These are phyloP conservation scores for Netelia fuscicornis DNA, from an alignment of 2,888 invertebrate species.

Conservation along the genomic window DNA sequence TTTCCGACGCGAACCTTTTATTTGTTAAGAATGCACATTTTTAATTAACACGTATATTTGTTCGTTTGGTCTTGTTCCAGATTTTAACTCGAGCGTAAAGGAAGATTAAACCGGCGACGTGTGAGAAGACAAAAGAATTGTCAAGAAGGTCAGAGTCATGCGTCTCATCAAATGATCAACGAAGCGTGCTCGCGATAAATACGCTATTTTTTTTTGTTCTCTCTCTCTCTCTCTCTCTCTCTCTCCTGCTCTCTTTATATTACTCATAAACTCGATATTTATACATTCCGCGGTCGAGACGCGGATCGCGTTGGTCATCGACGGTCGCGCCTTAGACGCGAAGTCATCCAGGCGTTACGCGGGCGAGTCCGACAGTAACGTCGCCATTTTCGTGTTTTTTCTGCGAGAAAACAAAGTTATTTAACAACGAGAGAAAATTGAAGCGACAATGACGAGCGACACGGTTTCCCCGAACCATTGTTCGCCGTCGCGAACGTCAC, in stretches of 20 bases:
- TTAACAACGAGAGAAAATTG: background rate
- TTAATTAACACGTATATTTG: too few species aligned
- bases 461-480: slow-evolving; percentile 74
- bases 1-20: too few species aligned
- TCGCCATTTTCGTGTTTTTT: background rate
- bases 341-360: slow-evolving; percentile 10
- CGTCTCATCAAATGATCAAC: slow-evolving; percentile 52
- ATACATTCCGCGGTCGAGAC: slow-evolving; percentile 6
- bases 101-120: background rate
- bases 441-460: slow-evolving; percentile 72
- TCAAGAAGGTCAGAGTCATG: slow-evolving; percentile 45
- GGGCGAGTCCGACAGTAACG: background rate
- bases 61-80: too few species aligned
- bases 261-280: slow-evolving; percentile 1
- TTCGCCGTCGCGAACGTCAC: slow-evolving; percentile 80
- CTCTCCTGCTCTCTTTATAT: background rate
- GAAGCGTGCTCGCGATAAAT: slow-evolving; percentile 10
- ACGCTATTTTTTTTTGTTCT: background rate
- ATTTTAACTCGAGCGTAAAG: too few species aligned
- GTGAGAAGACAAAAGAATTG: slow-evolving; percentile 20
- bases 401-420: background rate
- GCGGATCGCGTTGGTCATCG: slow-evolving; percentile 16
- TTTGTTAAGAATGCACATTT: too few species aligned
- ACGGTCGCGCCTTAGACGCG: slow-evolving; percentile 28
- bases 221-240: background rate